phyloP scores from a whole-genome alignment of 2,797 vertebrate genomes.

The Glyptemys insculpta region DNA sequence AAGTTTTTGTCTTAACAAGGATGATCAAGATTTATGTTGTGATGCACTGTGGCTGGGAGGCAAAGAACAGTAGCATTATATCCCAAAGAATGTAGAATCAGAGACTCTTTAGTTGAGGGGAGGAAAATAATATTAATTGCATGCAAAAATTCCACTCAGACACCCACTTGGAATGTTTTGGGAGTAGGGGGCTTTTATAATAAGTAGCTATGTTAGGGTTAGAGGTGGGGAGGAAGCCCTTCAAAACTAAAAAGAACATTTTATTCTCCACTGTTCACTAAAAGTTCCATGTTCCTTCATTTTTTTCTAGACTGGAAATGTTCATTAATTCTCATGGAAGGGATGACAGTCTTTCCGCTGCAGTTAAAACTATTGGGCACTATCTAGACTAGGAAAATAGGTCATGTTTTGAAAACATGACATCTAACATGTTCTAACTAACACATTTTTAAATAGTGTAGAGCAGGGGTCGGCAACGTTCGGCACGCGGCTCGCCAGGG shows the following conservation, averaged over 20 bases:
- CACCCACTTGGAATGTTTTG: slow-evolving; percentile 33
- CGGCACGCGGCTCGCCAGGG: too few species aligned
- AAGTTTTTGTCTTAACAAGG: neutral
- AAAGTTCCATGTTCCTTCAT: neutral
- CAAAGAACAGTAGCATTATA: slow-evolving; percentile 24
- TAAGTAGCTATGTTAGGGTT: neutral
- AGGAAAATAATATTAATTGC: slow-evolving; percentile 30
- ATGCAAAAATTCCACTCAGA: neutral
- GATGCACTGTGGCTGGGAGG: neutral
- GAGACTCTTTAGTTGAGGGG: slow-evolving; percentile 9
- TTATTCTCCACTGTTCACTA: neutral
- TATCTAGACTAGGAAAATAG: neutral
- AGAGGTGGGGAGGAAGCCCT: neutral
- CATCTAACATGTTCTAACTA: neutral
- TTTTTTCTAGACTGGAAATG: neutral
- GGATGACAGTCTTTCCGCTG: neutral
- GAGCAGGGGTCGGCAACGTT: too few species aligned
- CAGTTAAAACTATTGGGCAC: neutral
- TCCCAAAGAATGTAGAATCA: slow-evolving; percentile 40
- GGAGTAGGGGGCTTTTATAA: slow-evolving; percentile 40
- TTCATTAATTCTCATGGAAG: neutral
- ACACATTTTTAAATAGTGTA: neutral
- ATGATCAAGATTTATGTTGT: neutral
- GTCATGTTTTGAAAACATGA: neutral
- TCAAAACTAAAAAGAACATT: neutral